phyloP scores from a whole-genome alignment of 1,140 invertebrate genomes.

The Globodera rostochiensis region DNA sequence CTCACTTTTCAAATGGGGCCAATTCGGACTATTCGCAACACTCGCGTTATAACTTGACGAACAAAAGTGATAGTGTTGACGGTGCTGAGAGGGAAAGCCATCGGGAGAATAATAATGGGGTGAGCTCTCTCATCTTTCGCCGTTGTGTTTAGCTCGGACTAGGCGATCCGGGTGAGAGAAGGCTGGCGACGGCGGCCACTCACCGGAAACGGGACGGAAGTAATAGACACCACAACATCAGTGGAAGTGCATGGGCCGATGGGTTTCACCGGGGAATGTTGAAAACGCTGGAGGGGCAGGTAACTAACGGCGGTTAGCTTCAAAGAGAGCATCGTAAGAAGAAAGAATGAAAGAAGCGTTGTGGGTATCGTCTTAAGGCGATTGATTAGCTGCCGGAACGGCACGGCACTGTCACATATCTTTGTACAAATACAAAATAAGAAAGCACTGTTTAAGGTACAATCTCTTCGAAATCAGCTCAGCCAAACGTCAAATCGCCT shows the following conservation, averaged over 20 bases:
- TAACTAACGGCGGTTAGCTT: background rate
- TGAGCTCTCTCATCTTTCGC: background rate
- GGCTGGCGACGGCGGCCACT: background rate
- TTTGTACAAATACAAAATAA: too few species aligned
- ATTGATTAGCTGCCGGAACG: background rate
- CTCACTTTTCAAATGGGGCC: background rate
- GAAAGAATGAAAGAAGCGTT: background rate
- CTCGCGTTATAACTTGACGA: background rate
- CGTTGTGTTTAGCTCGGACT: background rate
- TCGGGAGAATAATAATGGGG: background rate
- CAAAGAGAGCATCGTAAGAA: too few species aligned
- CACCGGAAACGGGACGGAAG: background rate
- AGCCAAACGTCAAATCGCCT: slow-evolving; percentile 54
- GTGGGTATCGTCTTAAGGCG: background rate
- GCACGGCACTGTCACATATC: background rate
- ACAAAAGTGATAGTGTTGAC: background rate
- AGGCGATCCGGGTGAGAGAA: background rate
- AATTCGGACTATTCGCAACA: background rate
- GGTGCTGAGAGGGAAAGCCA: background rate
- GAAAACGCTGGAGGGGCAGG: slow-evolving; percentile 29
- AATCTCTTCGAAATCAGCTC: slow-evolving; percentile 49
- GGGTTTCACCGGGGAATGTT: slow-evolving; percentile 16
- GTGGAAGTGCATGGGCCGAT: slow-evolving; percentile 16
- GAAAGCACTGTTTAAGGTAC: slow-evolving; percentile 40
- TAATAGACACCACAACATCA: background rate